These are phyloP conservation scores for Eriosoma lanigerum DNA, from an alignment of 1,140 invertebrate genomes.

Conservation along the genomic window DNA sequence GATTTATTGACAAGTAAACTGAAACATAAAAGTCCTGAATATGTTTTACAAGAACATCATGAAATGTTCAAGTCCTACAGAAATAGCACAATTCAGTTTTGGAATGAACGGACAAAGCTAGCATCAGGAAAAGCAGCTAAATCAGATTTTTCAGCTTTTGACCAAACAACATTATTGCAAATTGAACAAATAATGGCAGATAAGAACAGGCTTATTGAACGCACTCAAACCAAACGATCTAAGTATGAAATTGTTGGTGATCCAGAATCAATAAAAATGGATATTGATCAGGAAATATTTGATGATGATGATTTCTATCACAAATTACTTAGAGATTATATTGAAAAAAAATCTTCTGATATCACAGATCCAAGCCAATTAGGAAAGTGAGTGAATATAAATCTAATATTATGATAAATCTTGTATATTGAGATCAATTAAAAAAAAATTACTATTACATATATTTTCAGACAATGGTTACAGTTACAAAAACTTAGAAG, in stretches of 20 bases:
- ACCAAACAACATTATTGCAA: slow-evolving; percentile 79
- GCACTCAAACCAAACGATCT: slow-evolving; percentile 79
- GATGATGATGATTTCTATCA: slow-evolving; percentile 98
- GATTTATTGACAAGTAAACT: slow-evolving; percentile 62
- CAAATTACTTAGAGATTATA: slow-evolving; percentile 84
- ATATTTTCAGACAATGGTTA: slow-evolving; percentile 72
- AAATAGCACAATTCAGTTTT: slow-evolving; percentile 81
- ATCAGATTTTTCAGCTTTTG: slow-evolving; percentile 67
- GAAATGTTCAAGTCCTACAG: slow-evolving; percentile 71
- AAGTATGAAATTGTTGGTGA: slow-evolving; percentile 74
- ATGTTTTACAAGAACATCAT: slow-evolving; percentile 66
- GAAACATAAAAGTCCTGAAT: slow-evolving; percentile 68
- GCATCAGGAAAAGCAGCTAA: slow-evolving; percentile 64
- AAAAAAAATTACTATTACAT: too few relatives aligned
- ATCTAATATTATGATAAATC: neutral
- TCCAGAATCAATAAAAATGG: slow-evolving; percentile 59
- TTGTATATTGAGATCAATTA: neutral
- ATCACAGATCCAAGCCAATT: slow-evolving; percentile 79
- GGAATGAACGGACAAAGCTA: slow-evolving; percentile 86
- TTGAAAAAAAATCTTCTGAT: slow-evolving; percentile 84
- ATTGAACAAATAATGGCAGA: slow-evolving; percentile 83
- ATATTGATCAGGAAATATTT: slow-evolving; percentile 83
- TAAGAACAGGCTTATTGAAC: slow-evolving; percentile 72
- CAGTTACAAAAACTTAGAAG: slow-evolving; percentile 79
- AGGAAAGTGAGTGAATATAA: slow-evolving; percentile 52